Percentiles rank a stretch among this genome's conserved stretches.
Evolutionary conservation across 2,797 vertebrate species (phyloP).

Genomic region (Cichlasoma orientale): DNA sequence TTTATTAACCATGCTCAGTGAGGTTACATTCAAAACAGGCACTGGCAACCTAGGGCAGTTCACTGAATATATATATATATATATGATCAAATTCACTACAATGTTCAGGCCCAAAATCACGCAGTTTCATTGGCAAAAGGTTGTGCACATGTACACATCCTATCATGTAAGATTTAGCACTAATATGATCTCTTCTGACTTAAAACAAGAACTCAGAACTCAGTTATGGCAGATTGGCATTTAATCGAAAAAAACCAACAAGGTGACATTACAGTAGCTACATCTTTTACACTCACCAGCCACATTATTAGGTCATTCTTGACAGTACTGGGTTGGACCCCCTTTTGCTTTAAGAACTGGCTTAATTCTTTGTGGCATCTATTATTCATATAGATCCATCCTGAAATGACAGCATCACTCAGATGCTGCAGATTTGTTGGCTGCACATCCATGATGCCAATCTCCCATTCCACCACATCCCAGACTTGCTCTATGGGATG

Average conservation of each 20-base stretch:
- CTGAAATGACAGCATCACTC: neutral
- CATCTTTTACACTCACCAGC: neutral
- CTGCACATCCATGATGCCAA: neutral
- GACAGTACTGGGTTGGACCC: too few species aligned
- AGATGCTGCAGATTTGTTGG: neutral
- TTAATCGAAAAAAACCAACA: neutral
- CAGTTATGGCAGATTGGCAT: too few species aligned
- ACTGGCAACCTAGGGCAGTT: too few species aligned
- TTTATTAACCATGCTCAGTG: too few species aligned
- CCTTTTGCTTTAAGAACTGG: too few species aligned
- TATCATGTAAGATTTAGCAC: too few species aligned
- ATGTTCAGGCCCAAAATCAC: too few species aligned
- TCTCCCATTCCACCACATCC: neutral
- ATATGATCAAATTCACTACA: too few species aligned
- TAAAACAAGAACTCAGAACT: neutral
- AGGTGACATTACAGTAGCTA: neutral
- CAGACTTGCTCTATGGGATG: neutral
- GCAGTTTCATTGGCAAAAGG: too few species aligned
- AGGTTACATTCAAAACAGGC: too few species aligned
- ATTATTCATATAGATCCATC: neutral
- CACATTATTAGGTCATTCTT: neutral
- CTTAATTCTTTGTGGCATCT: neutral
- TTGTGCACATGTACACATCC: too few species aligned
- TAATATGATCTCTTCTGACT: neutral
- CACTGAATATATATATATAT: too few species aligned